Conservation (phyloP, 2,797 vertebrate genomes). For the Acestrorhynchus altus region DNA sequence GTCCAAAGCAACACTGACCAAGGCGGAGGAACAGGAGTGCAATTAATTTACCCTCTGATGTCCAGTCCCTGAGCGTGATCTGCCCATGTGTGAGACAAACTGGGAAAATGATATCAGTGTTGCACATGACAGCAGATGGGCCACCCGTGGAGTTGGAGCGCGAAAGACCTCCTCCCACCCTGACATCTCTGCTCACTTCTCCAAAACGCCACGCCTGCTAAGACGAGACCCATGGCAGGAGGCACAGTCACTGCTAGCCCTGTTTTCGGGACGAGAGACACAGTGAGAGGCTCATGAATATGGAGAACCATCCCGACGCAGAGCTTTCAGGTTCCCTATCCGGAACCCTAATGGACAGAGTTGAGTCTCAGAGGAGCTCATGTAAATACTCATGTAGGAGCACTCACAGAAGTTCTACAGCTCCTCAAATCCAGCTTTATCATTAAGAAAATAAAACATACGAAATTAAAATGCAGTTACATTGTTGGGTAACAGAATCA, state of each 20-base stretch:
- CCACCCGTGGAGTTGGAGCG: background rate
- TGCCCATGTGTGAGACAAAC: background rate
- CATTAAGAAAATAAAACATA: no score
- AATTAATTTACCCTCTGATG: background rate
- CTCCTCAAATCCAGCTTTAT: no score
- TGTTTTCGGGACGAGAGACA: slow-evolving; percentile 8
- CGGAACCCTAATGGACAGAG: background rate
- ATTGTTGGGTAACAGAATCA: no score
- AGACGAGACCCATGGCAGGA: slow-evolving; percentile 26
- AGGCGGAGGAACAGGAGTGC: no score
- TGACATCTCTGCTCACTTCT: background rate
- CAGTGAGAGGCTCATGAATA: slow-evolving; percentile 39
- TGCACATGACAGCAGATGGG: slow-evolving; percentile 9
- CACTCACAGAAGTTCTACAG: no score
- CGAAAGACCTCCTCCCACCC: background rate
- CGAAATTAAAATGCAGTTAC: no score
- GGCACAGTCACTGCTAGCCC: slow-evolving; percentile 3
- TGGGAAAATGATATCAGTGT: slow-evolving; percentile 5
- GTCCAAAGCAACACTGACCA: no score
- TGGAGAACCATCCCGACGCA: background rate
- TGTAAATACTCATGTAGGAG: no score
- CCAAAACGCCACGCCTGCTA: background rate
- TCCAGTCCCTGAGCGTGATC: background rate
- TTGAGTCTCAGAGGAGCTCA: no score
- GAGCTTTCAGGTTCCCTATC: background rate